Evolutionary conservation across 1,140 invertebrate genomes (phyloP), one percentile per base, ranked within the genome.

Genomic region (Drosophila tsacasi): DNA sequence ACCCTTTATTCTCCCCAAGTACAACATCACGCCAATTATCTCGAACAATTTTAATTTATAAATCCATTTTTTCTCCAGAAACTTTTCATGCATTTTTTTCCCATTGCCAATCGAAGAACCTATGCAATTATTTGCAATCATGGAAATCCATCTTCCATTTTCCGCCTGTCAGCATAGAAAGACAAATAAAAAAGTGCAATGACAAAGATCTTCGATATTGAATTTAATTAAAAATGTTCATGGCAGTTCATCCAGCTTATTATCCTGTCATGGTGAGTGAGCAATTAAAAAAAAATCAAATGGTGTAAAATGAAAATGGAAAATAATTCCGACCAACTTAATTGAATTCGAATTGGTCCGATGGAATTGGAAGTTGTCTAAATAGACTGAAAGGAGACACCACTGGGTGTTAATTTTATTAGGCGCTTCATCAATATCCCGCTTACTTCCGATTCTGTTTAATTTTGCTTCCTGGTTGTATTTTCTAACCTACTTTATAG

Each of bases 191-290:
- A 57, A 74, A 35, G 46, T 13, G 37, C 39, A 27, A 50, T 60
- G 54, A 64, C 63, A 65, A 64, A 66, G 35, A 52, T 47, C 49
- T 73, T 42, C 58, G 37, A 61, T 71, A 68, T 65, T 49, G 80
- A 60, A 83, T 86, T 86, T 83, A 86, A 86, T 86, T 86, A 86
- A 86, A 86, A 86, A 83, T 77, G 82, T 66, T 69, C 73, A 17
- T 59, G 76, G 58, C 59, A 77, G 57, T 62, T 78, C 64, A 69
- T 46, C 58, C 75, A 58, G 75, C 66, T 63, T 71, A 71, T 71
- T 72, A 69, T 68, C 64, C 64, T 79, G 65, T 49, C 59, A 63
- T 35, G 40, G 59, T 27, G 52, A 57, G 15, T 23, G 44, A 52
- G 30, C 25, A 32, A 62, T n/a, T 21, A 19, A 25, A 32, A 32